A percentile compares a stretch with the other conserved stretches of the same genome.
Conservation (phyloP, 2,797 vertebrate genomes). For the Lutjanus argentimaculatus region DNA sequence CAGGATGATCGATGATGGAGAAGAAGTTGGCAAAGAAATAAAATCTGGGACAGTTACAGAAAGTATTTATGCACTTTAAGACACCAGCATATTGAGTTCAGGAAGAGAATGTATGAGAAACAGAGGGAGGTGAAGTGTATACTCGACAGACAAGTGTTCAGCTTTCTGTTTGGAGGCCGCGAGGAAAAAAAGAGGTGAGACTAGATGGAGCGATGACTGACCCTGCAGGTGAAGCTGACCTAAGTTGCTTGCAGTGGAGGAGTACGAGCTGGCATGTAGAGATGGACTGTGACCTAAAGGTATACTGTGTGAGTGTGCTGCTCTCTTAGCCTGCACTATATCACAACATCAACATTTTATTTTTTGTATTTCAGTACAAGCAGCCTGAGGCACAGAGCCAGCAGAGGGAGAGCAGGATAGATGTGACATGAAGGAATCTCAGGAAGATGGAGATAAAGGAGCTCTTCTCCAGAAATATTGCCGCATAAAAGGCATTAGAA, state of each 20-base stretch:
- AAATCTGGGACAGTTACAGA: no score
- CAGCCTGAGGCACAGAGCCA: constrained; percentile 10
- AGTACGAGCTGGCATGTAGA: constrained; percentile 19
- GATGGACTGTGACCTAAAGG: constrained; percentile 11
- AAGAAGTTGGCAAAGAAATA: no score
- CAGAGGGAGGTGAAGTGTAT: background rate
- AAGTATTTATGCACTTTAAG: constrained; percentile 4
- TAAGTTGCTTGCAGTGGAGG: constrained; percentile 4
- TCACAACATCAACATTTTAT: constrained; percentile 23
- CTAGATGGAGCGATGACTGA: background rate
- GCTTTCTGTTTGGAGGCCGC: constrained; percentile 5
- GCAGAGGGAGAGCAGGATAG: constrained; percentile 6
- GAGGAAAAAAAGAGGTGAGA: constrained; percentile 5
- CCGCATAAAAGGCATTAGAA: background rate
- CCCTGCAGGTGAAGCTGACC: constrained; percentile 20
- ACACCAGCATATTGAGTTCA: background rate
- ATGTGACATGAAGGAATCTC: constrained; percentile 11
- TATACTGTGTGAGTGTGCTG: background rate
- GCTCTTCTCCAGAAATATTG: background rate
- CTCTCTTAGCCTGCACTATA: constrained; percentile 1
- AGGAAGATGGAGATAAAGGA: background rate
- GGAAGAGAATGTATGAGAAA: background rate
- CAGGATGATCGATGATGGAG: no score
- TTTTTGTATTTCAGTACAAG: constrained; percentile 20
- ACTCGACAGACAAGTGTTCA: constrained; percentile 3